These are phyloP conservation scores for Lates calcarifer DNA, from an alignment of 2,113 vertebrate species.

Conservation along the genomic window DNA sequence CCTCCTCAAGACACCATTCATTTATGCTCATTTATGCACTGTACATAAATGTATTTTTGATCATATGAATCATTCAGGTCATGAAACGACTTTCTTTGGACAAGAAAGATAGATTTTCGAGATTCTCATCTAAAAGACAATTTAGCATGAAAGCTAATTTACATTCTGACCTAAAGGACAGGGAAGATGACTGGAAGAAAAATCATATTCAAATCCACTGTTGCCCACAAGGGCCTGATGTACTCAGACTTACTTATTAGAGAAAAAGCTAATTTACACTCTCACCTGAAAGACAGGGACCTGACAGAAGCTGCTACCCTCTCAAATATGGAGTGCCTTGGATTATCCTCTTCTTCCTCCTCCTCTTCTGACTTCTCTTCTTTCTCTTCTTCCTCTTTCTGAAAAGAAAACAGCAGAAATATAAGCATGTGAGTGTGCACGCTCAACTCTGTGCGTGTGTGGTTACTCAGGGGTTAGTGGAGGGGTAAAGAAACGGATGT, in stretches of 20 bases:
- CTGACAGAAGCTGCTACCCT: conserved; percentile 81
- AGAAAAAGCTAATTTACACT: background rate
- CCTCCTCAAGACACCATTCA: background rate
- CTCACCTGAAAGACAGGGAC: conserved; percentile 83
- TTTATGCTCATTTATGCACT: background rate
- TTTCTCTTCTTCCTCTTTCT: conserved; percentile 52
- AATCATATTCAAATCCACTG: background rate
- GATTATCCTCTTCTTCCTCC: conserved; percentile 67
- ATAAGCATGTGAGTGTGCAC: conserved; percentile 1
- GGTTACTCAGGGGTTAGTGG: conserved; percentile 1
- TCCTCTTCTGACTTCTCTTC: conserved; percentile 55
- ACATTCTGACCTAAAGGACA: background rate
- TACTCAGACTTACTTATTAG: background rate
- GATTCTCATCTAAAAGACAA: conserved; percentile 66
- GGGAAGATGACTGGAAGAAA: background rate
- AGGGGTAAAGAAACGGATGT: conserved; percentile 34
- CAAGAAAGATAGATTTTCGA: background rate
- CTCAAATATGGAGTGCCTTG: conserved; percentile 76
- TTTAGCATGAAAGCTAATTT: background rate
- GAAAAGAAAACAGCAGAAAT: conserved; percentile 30
- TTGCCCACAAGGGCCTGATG: background rate
- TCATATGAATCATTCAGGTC: background rate
- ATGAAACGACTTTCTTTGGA: background rate
- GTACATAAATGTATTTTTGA: background rate
- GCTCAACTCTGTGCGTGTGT: background rate